A percentile compares a stretch with the other conserved stretches of the same genome.
phyloP scores from a whole-genome alignment of 1,140 invertebrate genomes.

The Drosophila ficusphila region DNA sequence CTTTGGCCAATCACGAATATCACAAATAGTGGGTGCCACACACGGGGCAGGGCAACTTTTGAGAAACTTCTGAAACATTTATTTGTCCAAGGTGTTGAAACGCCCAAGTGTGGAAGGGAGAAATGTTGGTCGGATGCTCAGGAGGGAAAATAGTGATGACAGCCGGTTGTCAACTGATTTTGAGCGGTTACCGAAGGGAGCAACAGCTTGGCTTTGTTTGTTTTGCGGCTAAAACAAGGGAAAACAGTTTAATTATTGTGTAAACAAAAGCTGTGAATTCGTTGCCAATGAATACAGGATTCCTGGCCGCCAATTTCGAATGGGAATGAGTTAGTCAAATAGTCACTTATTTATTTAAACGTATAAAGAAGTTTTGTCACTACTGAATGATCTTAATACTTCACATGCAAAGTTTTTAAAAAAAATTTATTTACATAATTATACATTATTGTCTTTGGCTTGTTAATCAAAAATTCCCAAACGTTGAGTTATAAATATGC shows the following conservation, averaged over 20 bases:
- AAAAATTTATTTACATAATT: too few relatives aligned
- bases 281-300: neutral
- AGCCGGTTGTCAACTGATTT: slow-evolving; percentile 60
- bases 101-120: slow-evolving; percentile 20
- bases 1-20: slow-evolving; percentile 15
- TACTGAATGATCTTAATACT: too few relatives aligned
- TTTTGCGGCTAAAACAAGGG: neutral
- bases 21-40: neutral
- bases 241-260: slow-evolving; percentile 39
- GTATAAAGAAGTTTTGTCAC: too few relatives aligned
- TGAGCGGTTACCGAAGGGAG: slow-evolving; percentile 27
- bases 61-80: slow-evolving; percentile 56
- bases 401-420: too few relatives aligned
- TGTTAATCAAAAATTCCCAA: too few relatives aligned
- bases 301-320: neutral
- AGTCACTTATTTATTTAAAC: neutral
- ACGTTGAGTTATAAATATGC: too few relatives aligned
- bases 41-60: neutral
- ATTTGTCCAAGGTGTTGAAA: slow-evolving; percentile 74
- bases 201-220: slow-evolving; percentile 3
- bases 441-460: too few relatives aligned
- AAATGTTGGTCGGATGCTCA: slow-evolving; percentile 1
- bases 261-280: slow-evolving; percentile 22
- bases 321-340: neutral
- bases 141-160: slow-evolving; percentile 32